Conservation (phyloP, 2,113 vertebrate species). For the Origma solitaria region DNA sequence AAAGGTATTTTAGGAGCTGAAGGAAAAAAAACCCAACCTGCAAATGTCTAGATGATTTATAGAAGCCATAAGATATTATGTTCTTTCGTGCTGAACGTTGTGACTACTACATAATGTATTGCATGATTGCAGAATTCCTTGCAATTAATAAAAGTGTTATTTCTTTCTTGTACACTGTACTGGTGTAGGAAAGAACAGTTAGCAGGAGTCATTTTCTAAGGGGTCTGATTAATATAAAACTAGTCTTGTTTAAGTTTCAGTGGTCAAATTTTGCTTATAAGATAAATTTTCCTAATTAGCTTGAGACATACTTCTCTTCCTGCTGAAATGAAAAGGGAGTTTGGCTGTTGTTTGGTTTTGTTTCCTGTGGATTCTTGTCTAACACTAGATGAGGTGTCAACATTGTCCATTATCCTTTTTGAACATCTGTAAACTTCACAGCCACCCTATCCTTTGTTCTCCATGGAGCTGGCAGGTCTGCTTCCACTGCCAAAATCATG, state of each 20-base stretch:
- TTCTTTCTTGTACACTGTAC: neutral
- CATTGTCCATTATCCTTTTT: neutral
- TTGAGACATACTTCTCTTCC: neutral
- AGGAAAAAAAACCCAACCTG: neutral
- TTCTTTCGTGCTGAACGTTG: neutral
- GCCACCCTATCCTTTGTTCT: neutral
- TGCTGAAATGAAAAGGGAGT: neutral
- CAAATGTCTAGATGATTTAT: neutral
- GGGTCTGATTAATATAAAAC: neutral
- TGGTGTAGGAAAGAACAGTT: neutral
- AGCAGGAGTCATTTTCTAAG: neutral
- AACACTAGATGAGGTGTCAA: neutral
- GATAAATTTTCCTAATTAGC: neutral
- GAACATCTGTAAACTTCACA: neutral
- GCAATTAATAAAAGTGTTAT: neutral
- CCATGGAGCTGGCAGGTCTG: neutral
- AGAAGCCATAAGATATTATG: neutral
- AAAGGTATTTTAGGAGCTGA: neutral
- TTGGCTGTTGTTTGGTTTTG: neutral
- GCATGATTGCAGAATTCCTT: neutral
- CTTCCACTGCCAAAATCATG: neutral
- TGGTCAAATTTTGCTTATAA: neutral
- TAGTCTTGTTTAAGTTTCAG: neutral
- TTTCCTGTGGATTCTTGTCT: neutral
- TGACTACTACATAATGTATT: neutral